phyloP scores from a whole-genome alignment of 2,113 vertebrate genomes.

The Macroglossus sobrinus region DNA sequence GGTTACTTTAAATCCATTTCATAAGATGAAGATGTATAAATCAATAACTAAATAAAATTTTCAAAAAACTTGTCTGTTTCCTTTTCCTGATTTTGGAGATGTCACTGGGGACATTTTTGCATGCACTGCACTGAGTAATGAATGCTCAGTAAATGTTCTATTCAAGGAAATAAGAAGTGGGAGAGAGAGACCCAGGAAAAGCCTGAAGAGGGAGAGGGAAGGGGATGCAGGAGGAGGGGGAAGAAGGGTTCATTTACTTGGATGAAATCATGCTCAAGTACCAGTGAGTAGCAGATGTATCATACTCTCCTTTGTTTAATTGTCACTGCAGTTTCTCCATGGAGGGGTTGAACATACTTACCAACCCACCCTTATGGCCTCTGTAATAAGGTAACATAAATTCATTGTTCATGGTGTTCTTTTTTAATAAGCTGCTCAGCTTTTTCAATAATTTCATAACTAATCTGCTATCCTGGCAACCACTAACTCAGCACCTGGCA shows the following conservation, averaged over 20 bases:
- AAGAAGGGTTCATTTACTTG: conserved; percentile 17
- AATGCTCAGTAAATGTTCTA: neutral
- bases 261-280: conserved; percentile 44
- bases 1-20: neutral
- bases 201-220: neutral
- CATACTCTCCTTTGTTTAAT: conserved; percentile 7
- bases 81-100: neutral
- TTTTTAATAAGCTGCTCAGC: conserved; percentile 9
- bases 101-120: neutral
- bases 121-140: neutral
- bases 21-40: neutral
- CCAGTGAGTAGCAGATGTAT: conserved; percentile 17
- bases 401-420: neutral
- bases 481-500: neutral
- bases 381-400: neutral
- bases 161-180: neutral
- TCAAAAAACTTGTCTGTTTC: neutral
- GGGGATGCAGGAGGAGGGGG: neutral
- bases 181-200: neutral
- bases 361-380: neutral
- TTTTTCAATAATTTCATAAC: neutral
- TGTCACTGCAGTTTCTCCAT: conserved; percentile 41
- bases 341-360: conserved; percentile 3
- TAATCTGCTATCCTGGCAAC: neutral
- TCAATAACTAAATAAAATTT: neutral